phyloP scores from a whole-genome alignment of 2,113 vertebrate species.

The Atlantisia rogersi region DNA sequence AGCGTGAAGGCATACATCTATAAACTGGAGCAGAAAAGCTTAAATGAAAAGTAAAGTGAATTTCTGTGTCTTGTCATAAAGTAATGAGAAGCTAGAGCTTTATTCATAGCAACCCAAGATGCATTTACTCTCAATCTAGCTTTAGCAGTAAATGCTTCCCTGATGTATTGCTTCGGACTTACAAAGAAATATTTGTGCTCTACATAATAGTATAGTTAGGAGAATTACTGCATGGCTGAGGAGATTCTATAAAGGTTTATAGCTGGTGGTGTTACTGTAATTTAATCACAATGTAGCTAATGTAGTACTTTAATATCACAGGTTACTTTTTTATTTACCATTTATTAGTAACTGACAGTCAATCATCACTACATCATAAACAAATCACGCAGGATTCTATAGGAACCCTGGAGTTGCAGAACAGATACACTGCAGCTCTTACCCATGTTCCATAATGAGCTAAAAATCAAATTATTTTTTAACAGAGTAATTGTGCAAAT shows the following conservation, averaged over 20 bases:
- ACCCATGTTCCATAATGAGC: constrained; percentile 42
- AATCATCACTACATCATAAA: constrained; percentile 84
- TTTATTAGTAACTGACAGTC: constrained; percentile 84
- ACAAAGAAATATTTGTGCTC: constrained; percentile 90
- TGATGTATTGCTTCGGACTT: constrained; percentile 85
- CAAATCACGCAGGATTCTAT: constrained; percentile 71
- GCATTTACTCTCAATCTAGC: constrained; percentile 84
- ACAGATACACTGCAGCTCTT: constrained; percentile 16
- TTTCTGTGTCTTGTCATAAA: constrained; percentile 90
- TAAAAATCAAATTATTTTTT: constrained; percentile 60
- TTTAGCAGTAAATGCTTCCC: constrained; percentile 81
- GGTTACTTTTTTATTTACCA: constrained; percentile 84
- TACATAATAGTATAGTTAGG: constrained; percentile 85
- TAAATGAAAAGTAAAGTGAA: constrained; percentile 93
- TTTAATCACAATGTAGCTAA: constrained; percentile 84
- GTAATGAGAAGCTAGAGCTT: constrained; percentile 90
- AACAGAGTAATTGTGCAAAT: constrained; percentile 46
- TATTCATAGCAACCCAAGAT: constrained; percentile 83
- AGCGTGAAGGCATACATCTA: constrained; percentile 88
- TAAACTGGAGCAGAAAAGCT: constrained; percentile 83
- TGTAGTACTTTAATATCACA: constrained; percentile 80
- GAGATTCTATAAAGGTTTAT: constrained; percentile 83
- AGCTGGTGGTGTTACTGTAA: constrained; percentile 81
- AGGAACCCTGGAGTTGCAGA: constrained; percentile 67
- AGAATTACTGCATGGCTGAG: constrained; percentile 83